phyloP scores from a whole-genome alignment of 2,888 invertebrate genomes.

The Epinotia demarniana region DNA sequence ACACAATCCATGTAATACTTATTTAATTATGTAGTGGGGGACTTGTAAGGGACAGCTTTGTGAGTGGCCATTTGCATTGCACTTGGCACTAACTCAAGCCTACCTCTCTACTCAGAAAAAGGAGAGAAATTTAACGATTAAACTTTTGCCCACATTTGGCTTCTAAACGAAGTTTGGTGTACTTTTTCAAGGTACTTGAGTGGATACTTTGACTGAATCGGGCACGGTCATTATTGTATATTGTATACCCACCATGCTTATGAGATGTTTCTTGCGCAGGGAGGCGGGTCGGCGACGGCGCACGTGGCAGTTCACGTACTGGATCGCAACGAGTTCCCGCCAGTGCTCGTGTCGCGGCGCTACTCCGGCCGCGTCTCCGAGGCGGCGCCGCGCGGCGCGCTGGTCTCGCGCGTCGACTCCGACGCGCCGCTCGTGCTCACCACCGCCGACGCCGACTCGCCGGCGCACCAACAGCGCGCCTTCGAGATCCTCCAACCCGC shows the following conservation, averaged over 20 bases:
- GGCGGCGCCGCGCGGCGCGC: constrained; percentile 88
- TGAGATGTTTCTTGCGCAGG: constrained; percentile 56
- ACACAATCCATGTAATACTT: too few relatives aligned
- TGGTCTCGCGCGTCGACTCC: constrained; percentile 87
- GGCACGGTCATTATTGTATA: neutral
- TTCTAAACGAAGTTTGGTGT: too few relatives aligned
- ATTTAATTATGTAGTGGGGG: too few relatives aligned
- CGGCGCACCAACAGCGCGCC: constrained; percentile 92
- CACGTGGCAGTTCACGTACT: constrained; percentile 92
- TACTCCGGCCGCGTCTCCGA: constrained; percentile 92
- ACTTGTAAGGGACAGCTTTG: too few relatives aligned
- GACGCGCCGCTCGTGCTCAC: constrained; percentile 87
- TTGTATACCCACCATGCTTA: neutral
- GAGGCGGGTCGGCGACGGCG: constrained; percentile 87
- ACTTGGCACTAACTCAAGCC: too few relatives aligned
- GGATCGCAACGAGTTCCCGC: constrained; percentile 95
- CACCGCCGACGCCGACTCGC: constrained; percentile 91
- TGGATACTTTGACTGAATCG: too few relatives aligned
- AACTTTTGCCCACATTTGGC: too few relatives aligned
- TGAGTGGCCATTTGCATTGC: too few relatives aligned
- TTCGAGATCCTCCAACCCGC: constrained; percentile 93
- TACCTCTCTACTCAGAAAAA: too few relatives aligned
- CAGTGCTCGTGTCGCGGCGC: constrained; percentile 86
- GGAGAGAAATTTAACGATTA: too few relatives aligned
- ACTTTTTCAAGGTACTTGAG: too few relatives aligned